Percentiles rank a stretch among this genome's conserved stretches.
phyloP scores from a whole-genome alignment of 2,113 vertebrate genomes.

The Ptyas mucosa region DNA sequence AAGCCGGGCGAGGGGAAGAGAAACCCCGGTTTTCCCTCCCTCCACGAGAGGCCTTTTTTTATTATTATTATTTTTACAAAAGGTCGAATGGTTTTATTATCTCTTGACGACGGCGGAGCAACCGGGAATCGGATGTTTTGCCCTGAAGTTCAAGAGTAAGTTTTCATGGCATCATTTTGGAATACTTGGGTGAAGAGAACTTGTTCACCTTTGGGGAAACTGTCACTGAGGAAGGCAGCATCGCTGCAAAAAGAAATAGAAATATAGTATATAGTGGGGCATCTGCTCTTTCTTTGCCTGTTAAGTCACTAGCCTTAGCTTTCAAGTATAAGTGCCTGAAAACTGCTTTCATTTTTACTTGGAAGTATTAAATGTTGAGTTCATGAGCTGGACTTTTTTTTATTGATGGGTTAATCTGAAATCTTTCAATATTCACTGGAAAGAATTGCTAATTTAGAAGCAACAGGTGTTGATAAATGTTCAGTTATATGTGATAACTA shows the following conservation, averaged over 20 bases:
- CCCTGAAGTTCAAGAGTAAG: slow-evolving; percentile 35
- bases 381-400: neutral
- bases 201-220: neutral
- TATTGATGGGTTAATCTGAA: too few species aligned
- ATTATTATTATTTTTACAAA: too few species aligned
- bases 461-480: neutral
- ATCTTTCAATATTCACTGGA: neutral
- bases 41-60: neutral
- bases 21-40: neutral
- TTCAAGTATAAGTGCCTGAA: neutral
- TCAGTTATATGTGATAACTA: neutral
- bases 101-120: neutral
- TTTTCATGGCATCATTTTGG: neutral
- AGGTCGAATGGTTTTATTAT: slow-evolving; percentile 3
- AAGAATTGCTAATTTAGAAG: neutral
- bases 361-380: neutral
- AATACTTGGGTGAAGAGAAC: accelerated
- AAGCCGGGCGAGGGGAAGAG: too few species aligned
- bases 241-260: neutral
- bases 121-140: slow-evolving; percentile 21
- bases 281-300: neutral
- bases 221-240: neutral
- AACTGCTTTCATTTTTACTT: neutral
- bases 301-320: neutral
- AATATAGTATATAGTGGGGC: neutral